Conservation (phyloP, 2,888 invertebrate species). For the Dynastes tityus region DNA sequence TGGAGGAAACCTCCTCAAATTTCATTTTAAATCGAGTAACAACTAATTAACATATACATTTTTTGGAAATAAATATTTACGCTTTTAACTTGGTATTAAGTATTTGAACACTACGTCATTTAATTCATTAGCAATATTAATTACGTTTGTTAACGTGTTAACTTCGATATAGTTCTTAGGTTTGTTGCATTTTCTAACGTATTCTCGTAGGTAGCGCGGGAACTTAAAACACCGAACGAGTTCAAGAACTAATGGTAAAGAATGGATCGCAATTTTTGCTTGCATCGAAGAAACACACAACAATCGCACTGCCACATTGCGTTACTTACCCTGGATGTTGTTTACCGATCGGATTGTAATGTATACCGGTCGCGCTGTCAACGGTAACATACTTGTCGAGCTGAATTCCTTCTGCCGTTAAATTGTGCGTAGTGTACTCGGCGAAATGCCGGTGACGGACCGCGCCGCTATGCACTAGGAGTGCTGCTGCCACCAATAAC, state of each 20-base stretch:
- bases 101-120: too few relatives aligned
- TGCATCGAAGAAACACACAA: slow-evolving; percentile 23
- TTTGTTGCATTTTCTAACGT: too few relatives aligned
- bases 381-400: slow-evolving; percentile 54
- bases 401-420: slow-evolving; percentile 46
- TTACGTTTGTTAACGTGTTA: too few relatives aligned
- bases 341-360: slow-evolving; percentile 62
- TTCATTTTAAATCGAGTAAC: too few relatives aligned
- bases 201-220: neutral
- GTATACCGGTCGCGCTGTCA: slow-evolving; percentile 59
- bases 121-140: too few relatives aligned
- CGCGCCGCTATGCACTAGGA: slow-evolving; percentile 51
- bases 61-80: too few relatives aligned
- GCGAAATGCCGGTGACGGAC: slow-evolving; percentile 52
- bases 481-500: slow-evolving; percentile 55
- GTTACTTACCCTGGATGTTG: slow-evolving; percentile 63
- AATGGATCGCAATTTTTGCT: neutral
- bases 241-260: neutral
- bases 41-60: too few relatives aligned
- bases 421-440: slow-evolving; percentile 33
- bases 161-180: too few relatives aligned
- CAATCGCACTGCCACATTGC: slow-evolving; percentile 52
- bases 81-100: too few relatives aligned
- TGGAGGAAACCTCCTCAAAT: too few relatives aligned
- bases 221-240: slow-evolving; percentile 16